Percentiles rank a stretch among this genome's conserved stretches.
These are phyloP conservation scores for Phoenicopterus ruber DNA, from an alignment of 2,113 vertebrate species.

Conservation along the genomic window DNA sequence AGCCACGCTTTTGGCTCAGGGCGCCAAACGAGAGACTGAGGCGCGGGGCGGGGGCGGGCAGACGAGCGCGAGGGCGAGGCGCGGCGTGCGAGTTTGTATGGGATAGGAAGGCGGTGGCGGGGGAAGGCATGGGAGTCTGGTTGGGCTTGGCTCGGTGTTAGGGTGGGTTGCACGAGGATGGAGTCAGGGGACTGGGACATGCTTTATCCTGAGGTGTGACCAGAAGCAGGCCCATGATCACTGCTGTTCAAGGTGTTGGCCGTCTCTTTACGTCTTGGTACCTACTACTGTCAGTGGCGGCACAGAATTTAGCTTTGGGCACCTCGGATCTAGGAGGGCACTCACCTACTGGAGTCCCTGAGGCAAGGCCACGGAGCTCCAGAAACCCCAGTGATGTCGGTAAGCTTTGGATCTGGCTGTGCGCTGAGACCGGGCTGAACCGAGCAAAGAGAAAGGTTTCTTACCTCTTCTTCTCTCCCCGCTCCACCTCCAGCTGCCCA, in stretches of 20 bases:
- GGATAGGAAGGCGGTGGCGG: background rate
- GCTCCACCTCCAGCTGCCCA: background rate
- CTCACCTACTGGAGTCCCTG: background rate
- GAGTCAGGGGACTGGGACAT: fast-evolving
- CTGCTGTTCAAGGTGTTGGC: background rate
- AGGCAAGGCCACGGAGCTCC: background rate
- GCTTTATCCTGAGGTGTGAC: background rate
- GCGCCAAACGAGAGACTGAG: background rate
- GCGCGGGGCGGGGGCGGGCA: background rate
- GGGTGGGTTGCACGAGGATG: background rate
- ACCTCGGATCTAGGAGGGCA: background rate
- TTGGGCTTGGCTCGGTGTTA: background rate
- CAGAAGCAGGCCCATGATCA: background rate
- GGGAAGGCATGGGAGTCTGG: background rate
- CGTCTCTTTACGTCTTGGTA: background rate
- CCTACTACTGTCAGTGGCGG: background rate
- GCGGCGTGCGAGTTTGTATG: fast-evolving
- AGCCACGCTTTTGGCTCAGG: fast-evolving
- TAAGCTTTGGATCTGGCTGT: background rate
- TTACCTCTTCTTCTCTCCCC: background rate
- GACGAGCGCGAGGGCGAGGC: fast-evolving
- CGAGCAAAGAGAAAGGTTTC: background rate
- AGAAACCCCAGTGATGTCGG: background rate
- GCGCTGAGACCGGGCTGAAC: background rate
- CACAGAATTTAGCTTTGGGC: background rate